Evolutionary conservation across 2,113 vertebrate species (phyloP).

Genomic region (Lynx canadensis): DNA sequence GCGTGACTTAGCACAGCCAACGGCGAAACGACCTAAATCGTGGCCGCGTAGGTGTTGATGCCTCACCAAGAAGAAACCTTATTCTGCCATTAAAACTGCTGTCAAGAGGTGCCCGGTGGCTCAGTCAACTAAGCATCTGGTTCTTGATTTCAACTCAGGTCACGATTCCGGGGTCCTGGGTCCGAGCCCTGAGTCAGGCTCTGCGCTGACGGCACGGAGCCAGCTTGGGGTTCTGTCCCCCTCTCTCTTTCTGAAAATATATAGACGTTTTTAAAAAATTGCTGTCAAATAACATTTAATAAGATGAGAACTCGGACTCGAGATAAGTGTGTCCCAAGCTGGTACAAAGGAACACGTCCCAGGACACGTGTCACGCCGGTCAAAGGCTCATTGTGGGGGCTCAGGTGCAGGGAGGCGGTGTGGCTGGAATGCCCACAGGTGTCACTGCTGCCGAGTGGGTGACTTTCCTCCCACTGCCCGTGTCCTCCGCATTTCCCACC

Average conservation of each 20-base stretch:
- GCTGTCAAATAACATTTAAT: background rate
- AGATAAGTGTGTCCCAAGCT: too few species aligned
- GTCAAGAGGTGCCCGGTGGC: too few species aligned
- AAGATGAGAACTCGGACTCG: fast-evolving
- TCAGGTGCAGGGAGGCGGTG: background rate
- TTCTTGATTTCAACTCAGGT: too few species aligned
- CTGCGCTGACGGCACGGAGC: too few species aligned
- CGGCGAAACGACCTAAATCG: fast-evolving
- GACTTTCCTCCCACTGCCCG: background rate
- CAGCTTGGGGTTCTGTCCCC: too few species aligned
- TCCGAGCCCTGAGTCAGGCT: too few species aligned
- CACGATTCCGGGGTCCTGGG: too few species aligned
- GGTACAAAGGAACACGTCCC: background rate
- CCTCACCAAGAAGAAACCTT: background rate
- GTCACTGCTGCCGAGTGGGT: fast-evolving
- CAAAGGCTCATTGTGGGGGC: fast-evolving
- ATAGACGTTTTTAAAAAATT: background rate
- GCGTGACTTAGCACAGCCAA: fast-evolving
- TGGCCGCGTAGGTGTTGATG: fast-evolving
- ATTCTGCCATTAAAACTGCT: background rate
- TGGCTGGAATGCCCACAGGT: background rate
- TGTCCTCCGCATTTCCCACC: fast-evolving
- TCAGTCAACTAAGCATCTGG: too few species aligned
- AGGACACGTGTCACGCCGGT: background rate
- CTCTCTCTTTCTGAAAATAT: too few species aligned